Conservation (phyloP, 1,140 invertebrate species). For the Littorina saxatilis region DNA sequence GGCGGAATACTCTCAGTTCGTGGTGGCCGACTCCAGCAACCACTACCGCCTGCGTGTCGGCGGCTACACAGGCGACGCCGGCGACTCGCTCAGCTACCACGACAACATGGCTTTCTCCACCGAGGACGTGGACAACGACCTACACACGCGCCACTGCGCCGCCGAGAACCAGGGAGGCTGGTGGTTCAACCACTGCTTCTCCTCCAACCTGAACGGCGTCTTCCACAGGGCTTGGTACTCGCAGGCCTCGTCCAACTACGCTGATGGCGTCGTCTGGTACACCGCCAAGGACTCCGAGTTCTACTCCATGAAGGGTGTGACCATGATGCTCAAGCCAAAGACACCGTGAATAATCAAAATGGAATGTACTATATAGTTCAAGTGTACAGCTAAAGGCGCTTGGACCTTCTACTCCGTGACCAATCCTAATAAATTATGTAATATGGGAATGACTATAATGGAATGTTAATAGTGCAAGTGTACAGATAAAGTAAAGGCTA, state of each 20-base stretch:
- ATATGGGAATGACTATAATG: not conserved
- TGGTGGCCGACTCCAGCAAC: slow-evolving; percentile 79
- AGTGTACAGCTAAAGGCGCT: not conserved
- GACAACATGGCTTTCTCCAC: slow-evolving; percentile 81
- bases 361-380: not conserved
- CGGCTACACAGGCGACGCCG: slow-evolving; percentile 79
- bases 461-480: not conserved
- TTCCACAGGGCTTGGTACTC: slow-evolving; percentile 76
- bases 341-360: slow-evolving; percentile 25
- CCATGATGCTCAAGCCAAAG: slow-evolving; percentile 77
- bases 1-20: slow-evolving; percentile 43
- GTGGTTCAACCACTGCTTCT: slow-evolving; percentile 83
- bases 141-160: slow-evolving; percentile 82
- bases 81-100: slow-evolving; percentile 81
- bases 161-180: slow-evolving; percentile 79
- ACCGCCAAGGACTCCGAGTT: slow-evolving; percentile 77
- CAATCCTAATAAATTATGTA: not conserved
- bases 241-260: slow-evolving; percentile 57
- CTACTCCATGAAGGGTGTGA: slow-evolving; percentile 77
- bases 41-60: slow-evolving; percentile 92
- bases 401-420: not conserved
- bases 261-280: slow-evolving; percentile 81
- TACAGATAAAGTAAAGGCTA: no score
- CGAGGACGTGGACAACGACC: slow-evolving; percentile 80
- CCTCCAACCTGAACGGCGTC: slow-evolving; percentile 80